Percentiles rank a stretch among this genome's conserved stretches.
Evolutionary conservation across 2,888 invertebrate species (phyloP).

Genomic region (Sarcophaga rosellei): DNA sequence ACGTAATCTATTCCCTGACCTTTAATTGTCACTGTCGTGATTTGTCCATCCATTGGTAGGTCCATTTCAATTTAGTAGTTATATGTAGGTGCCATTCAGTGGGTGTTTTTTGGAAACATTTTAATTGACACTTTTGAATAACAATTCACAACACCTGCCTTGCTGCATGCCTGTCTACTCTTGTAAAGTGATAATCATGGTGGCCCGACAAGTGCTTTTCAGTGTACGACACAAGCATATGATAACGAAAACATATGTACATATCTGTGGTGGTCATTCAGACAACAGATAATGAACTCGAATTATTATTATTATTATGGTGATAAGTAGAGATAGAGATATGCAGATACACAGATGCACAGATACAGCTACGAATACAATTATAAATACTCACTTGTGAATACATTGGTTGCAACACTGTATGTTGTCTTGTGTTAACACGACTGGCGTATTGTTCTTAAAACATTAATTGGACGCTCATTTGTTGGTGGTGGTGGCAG

Average conservation of each 20-base stretch:
- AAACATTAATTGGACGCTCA: slow-evolving; percentile 37
- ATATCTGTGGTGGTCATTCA: slow-evolving; percentile 26
- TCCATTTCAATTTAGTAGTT: not conserved
- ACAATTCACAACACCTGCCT: not conserved
- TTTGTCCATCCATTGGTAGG: not conserved
- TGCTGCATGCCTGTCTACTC: too few relatives aligned
- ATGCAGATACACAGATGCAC: not conserved
- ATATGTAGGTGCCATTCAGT: not conserved
- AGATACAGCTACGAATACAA: not conserved
- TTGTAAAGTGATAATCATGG: not conserved
- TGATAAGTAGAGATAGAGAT: not conserved
- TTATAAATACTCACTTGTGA: not conserved
- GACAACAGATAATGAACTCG: slow-evolving; percentile 43
- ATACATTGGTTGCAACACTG: not conserved
- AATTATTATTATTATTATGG: not conserved
- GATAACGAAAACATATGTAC: not conserved
- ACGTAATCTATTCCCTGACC: not conserved
- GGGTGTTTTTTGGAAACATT: slow-evolving; percentile 11
- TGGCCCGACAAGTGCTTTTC: slow-evolving; percentile 4
- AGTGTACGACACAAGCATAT: not conserved
- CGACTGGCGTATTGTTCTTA: slow-evolving; percentile 12
- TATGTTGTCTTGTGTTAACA: not conserved
- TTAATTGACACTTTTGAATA: not conserved
- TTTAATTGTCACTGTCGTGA: not conserved
- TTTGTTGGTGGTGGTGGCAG: slow-evolving; percentile 11